phyloP scores from a whole-genome alignment of 2,113 vertebrate genomes.

The Procavia capensis region DNA sequence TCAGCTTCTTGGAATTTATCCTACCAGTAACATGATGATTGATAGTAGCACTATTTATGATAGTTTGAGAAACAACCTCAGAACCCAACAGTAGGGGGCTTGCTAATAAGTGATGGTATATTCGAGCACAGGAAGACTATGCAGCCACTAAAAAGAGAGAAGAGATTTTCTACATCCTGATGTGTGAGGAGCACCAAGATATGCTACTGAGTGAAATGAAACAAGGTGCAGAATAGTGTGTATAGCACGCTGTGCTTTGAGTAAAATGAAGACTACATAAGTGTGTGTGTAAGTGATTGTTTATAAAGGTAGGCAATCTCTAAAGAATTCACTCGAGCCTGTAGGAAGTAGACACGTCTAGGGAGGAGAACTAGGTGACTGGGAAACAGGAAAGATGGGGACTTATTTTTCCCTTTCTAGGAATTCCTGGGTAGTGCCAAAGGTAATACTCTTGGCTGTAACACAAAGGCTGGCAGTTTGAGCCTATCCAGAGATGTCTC shows the following conservation, averaged over 20 bases:
- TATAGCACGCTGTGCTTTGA: neutral
- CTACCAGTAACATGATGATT: neutral
- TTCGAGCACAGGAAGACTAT: neutral
- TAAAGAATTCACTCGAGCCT: neutral
- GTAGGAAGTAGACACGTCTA: neutral
- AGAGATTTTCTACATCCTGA: neutral
- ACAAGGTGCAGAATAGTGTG: neutral
- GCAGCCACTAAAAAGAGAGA: neutral
- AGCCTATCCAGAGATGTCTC: neutral
- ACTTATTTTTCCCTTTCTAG: neutral
- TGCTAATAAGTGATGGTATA: neutral
- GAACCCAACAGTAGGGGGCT: neutral
- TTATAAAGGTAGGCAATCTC: neutral
- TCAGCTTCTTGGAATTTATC: neutral
- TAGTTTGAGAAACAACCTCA: neutral
- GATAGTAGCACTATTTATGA: neutral
- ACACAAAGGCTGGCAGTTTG: neutral
- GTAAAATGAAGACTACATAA: neutral
- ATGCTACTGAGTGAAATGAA: neutral
- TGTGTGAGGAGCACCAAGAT: neutral
- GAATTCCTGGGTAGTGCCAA: neutral
- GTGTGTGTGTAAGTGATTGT: accelerated
- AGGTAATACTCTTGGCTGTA: neutral
- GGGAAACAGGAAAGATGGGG: neutral
- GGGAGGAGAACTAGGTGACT: neutral